phyloP scores from a whole-genome alignment of 2,888 invertebrate species.

The Leucania comma region DNA sequence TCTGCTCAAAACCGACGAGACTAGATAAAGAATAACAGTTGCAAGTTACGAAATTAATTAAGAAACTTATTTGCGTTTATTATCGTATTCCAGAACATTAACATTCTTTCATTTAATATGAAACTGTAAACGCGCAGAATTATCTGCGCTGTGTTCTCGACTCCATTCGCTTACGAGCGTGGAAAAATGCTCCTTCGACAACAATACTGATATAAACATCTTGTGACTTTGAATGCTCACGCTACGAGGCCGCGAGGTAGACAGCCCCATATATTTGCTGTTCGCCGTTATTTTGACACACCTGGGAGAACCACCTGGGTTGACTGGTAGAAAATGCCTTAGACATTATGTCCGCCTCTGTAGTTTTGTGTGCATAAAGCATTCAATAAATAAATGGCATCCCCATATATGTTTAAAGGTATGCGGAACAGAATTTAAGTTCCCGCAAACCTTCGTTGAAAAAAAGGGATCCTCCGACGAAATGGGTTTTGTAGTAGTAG shows the following conservation, averaged over 20 bases:
- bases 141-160: slow-evolving; percentile 3
- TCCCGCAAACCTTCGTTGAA: no score
- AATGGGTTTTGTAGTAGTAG: no score
- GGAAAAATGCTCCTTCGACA: slow-evolving; percentile 27
- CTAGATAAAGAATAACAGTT: not conserved
- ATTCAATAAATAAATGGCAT: no score
- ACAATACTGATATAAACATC: slow-evolving; percentile 41
- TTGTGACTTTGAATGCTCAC: slow-evolving; percentile 24
- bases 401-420: no score
- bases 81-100: slow-evolving; percentile 16
- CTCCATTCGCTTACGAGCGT: slow-evolving; percentile 30
- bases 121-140: slow-evolving; percentile 27
- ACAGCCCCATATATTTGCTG: slow-evolving; percentile 10
- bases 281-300: slow-evolving; percentile 32
- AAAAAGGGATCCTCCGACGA: no score
- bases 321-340: no score
- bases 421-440: no score
- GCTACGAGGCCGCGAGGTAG: slow-evolving; percentile 4
- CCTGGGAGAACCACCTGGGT: slow-evolving; percentile 8
- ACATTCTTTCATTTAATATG: not conserved
- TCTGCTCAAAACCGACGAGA: not conserved
- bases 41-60: slow-evolving; percentile 8
- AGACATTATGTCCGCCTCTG: no score
- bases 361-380: no score
- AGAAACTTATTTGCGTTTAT: slow-evolving; percentile 1